A percentile compares a stretch with the other conserved stretches of the same genome.
phyloP scores from a whole-genome alignment of 2,113 vertebrate genomes.

The Oceanites oceanicus region DNA sequence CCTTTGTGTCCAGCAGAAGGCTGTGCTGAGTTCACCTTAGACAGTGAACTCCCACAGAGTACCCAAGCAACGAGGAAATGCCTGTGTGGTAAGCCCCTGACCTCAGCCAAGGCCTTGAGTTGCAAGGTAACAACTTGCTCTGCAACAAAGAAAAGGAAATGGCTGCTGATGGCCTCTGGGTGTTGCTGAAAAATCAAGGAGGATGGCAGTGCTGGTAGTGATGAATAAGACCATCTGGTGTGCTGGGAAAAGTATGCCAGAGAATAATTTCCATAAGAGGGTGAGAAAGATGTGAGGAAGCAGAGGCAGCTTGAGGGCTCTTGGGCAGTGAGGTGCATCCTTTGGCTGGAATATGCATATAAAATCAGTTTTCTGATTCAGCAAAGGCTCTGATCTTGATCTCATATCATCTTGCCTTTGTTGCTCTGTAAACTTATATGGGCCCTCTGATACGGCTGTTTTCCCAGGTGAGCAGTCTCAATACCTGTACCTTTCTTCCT shows the following conservation, averaged over 20 bases:
- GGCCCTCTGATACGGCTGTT: neutral
- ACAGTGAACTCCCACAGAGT: neutral
- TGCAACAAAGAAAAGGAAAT: neutral
- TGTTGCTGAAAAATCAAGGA: neutral
- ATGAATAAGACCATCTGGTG: neutral
- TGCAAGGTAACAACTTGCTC: neutral
- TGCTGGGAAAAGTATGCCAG: neutral
- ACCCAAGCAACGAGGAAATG: neutral
- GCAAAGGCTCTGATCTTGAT: neutral
- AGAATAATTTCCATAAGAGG: neutral
- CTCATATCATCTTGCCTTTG: neutral
- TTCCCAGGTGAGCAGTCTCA: neutral
- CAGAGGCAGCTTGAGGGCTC: neutral
- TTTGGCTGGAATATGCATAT: neutral
- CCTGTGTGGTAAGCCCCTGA: neutral
- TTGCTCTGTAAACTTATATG: neutral
- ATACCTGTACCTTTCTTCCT: neutral
- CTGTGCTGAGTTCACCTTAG: neutral
- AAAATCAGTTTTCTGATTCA: neutral
- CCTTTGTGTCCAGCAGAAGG: neutral
- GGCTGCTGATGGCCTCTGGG: neutral
- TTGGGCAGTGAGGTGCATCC: neutral
- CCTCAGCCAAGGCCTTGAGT: neutral
- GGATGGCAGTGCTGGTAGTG: neutral
- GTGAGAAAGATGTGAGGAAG: neutral